Base-by-base conservation (phyloP, 2,113 vertebrate genomes). In the Melanerpes formicivorus region DNA sequence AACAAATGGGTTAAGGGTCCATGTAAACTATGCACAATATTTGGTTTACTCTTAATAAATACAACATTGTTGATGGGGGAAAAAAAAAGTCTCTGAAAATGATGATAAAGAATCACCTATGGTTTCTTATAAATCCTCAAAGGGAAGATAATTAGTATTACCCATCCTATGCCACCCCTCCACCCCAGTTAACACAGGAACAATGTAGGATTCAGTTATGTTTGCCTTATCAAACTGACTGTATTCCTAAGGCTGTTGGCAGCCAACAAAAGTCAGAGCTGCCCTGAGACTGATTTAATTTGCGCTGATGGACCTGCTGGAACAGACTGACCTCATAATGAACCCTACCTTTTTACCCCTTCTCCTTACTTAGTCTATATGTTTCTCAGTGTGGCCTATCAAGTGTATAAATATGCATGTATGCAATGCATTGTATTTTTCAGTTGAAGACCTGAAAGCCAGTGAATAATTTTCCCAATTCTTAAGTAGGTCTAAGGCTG, bases 401-500 rank as follows among this genome's bases (percentile, higher is more conserved):
- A 6, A 74, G 29, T 30, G 3, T 21, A 71, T 42, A 92, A 72
- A 70, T 55, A 60, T 5, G 4, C 18, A 64, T 50, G 55, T 3
- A 40, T 27, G 17, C 7, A 59, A 55, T 46, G 9, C 21, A 83
- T 75, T 91, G 77, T 26, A 34, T n/a, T 91, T 86, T 90, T 84
- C 59, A 54, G 18, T 10, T 81, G 42, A 82, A 70, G 81, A 94
- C 42, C 0, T 84, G 30, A 92, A 87, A 89, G 18, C 3, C 25
- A 42, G 6, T 46, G 55, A 85, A 69, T 64, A 73, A 73, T 70
- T 64, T 64, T 10, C 2, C 2, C 0, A 1, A 9, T 80, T 78
- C 48, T 87, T 87, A 96, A 91, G 42, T 90, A 91, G 89, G 87
- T 95, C 79, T 87, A 81, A 85, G 29, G 64, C 32, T 78, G 89